These are phyloP conservation scores for Hyposoter dolosus DNA, from an alignment of 2,888 invertebrate species.

Conservation along the genomic window DNA sequence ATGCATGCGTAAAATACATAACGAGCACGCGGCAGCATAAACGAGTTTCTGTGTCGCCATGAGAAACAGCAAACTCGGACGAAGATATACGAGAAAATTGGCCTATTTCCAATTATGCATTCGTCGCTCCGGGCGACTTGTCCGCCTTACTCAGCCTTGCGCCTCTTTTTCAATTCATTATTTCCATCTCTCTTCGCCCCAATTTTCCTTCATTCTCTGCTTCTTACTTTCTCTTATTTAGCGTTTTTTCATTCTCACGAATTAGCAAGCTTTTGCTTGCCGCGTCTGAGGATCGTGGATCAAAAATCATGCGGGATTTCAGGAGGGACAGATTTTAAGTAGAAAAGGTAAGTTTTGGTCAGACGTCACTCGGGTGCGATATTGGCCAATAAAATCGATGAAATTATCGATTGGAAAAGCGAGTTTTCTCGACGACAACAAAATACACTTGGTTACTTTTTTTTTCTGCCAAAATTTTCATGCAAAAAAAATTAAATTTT, in stretches of 20 bases:
- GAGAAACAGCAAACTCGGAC: slow-evolving; percentile 34
- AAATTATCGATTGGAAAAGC: not conserved
- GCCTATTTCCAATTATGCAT: slow-evolving; percentile 64
- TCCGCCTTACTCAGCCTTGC: slow-evolving; percentile 31
- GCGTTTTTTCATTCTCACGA: slow-evolving; percentile 33
- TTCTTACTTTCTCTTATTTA: not conserved
- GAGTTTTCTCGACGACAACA: not conserved
- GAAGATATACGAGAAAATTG: slow-evolving; percentile 58
- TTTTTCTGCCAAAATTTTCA: not conserved
- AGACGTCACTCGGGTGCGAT: not conserved
- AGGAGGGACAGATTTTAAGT: slow-evolving; percentile 12
- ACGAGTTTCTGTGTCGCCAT: slow-evolving; percentile 7
- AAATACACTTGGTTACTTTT: not conserved
- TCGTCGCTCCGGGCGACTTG: slow-evolving; percentile 54
- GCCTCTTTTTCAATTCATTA: slow-evolving; percentile 54
- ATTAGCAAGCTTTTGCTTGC: slow-evolving; percentile 30
- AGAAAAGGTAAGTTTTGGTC: slow-evolving; percentile 8
- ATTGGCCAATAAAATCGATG: not conserved
- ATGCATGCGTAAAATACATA: slow-evolving; percentile 15
- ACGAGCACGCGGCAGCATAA: not conserved
- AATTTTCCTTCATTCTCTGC: not conserved
- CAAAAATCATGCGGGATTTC: slow-evolving; percentile 8
- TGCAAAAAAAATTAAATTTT: not conserved
- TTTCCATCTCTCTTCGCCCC: slow-evolving; percentile 57
- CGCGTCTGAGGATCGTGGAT: not conserved